Base-by-base conservation (phyloP, 1,140 invertebrate species). In the Hylaeus volcanicus region DNA sequence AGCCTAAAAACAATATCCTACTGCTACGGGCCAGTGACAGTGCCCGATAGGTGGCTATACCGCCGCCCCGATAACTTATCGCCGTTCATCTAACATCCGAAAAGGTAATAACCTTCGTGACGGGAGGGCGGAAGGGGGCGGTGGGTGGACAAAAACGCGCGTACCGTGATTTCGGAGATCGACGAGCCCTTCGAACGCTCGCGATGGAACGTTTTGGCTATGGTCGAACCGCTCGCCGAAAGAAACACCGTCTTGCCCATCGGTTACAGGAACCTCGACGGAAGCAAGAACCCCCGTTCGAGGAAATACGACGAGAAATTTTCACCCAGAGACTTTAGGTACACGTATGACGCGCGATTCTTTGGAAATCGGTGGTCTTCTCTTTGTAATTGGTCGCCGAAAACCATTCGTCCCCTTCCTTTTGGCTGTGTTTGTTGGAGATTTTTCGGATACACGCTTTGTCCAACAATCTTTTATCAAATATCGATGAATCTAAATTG, bases 1-100 rank as follows among this genome's bases (percentile, higher is more conserved):
- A 92, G 88, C 90, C 90, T 91, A 92, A 92, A 92, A 92, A 92
- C 91, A 91, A 91, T 91, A 92, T 91, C 88, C 89, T 90, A 86
- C 89, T 88, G 88, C 78, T 85, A 86, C 86, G 81, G 71, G 61
- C 86, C 80, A 85, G 87, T 86, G 89, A 90, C 89, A 88, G 86
- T 88, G 81, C 66, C 79, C 89, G 88, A 91, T 90, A 88, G 89
- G 85, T 69, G 71, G 48, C 61, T 64, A 87, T 82, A 81, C 81
- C 79, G 79, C 82, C 81, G 8, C 77, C 26, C 26, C 26, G 84
- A 83, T 89, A 88, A 88, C 85, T 86, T 84, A 83, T 85, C 83
- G 84, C 74, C 84, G 81, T 81, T 77, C 79, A 81, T 82, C 88
- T 89, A 89, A 86, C 86, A 80, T 88, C 83, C 80, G 84, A 88